Evolutionary conservation across 2,113 vertebrate species (phyloP).

Genomic region (Etheostoma spectabile): DNA sequence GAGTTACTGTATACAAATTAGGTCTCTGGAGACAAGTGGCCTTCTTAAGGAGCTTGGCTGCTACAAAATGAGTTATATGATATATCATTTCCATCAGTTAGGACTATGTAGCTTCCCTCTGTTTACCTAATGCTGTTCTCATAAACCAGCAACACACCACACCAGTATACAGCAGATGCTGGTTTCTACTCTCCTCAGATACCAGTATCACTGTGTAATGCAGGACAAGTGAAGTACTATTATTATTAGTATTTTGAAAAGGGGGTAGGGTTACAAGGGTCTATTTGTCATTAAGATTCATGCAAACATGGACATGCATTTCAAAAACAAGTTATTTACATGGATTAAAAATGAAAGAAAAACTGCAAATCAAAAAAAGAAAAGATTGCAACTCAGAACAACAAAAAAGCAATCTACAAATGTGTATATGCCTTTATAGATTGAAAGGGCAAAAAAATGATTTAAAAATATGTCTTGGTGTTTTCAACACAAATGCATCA

Average conservation of each 20-base stretch:
- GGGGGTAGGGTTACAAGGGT: neutral
- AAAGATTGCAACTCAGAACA: slow-evolving; percentile 17
- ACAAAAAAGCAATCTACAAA: slow-evolving; percentile 18
- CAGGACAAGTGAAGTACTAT: slow-evolving; percentile 10
- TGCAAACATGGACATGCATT: slow-evolving; percentile 71
- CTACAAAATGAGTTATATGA: neutral
- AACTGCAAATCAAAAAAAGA: slow-evolving; percentile 22
- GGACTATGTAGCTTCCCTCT: neutral
- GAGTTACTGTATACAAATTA: neutral
- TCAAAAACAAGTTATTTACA: slow-evolving; percentile 72
- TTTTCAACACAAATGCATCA: slow-evolving; percentile 43
- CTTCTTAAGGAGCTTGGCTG: neutral
- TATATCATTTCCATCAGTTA: neutral
- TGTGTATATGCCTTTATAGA: slow-evolving; percentile 17
- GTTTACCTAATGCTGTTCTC: neutral
- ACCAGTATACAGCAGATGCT: neutral
- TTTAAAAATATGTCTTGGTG: slow-evolving; percentile 47
- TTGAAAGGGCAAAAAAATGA: slow-evolving; percentile 20
- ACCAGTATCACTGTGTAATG: neutral
- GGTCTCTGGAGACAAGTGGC: neutral
- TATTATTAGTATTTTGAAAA: slow-evolving; percentile 4
- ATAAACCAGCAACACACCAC: neutral
- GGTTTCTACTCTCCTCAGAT: slow-evolving; percentile 10
- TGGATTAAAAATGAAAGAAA: slow-evolving; percentile 45
- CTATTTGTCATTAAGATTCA: slow-evolving; percentile 48